A percentile compares a stretch with the other conserved stretches of the same genome.
Conservation (phyloP, 2,113 vertebrate genomes). For the Acrocephalus kingi region DNA sequence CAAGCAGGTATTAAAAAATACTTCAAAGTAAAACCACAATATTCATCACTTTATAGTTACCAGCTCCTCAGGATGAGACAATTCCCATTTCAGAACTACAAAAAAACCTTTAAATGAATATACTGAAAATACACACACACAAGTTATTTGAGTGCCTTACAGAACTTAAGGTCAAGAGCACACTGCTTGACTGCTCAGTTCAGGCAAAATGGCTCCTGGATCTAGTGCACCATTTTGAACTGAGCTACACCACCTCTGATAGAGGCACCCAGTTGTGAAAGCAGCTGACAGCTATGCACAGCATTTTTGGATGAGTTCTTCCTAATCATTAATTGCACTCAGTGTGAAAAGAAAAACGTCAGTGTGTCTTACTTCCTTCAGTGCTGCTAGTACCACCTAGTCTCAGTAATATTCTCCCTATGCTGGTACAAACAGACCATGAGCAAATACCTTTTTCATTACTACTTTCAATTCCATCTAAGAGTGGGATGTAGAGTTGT, state of each 20-base stretch:
- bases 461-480: not conserved
- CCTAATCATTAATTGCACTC: not conserved
- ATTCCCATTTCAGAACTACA: not conserved
- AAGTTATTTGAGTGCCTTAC: not conserved
- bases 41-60: not conserved
- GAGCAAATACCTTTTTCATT: conserved; percentile 5
- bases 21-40: not conserved
- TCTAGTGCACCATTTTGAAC: not conserved
- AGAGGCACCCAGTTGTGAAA: not conserved
- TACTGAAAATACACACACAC: not conserved
- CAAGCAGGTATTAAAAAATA: not conserved
- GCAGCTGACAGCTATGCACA: not conserved
- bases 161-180: not conserved
- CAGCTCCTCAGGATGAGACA: not conserved
- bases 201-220: not conserved
- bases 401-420: not conserved
- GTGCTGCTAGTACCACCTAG: not conserved
- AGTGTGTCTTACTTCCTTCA: not conserved
- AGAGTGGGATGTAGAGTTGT: not conserved
- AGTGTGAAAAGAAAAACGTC: not conserved
- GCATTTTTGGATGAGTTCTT: not conserved
- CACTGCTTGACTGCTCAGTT: not conserved
- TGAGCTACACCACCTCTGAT: not conserved
- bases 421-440: not conserved
- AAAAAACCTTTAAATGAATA: not conserved